Evolutionary conservation across 1,140 invertebrate species (phyloP).

Genomic region (Archegozetes longisetosus): DNA sequence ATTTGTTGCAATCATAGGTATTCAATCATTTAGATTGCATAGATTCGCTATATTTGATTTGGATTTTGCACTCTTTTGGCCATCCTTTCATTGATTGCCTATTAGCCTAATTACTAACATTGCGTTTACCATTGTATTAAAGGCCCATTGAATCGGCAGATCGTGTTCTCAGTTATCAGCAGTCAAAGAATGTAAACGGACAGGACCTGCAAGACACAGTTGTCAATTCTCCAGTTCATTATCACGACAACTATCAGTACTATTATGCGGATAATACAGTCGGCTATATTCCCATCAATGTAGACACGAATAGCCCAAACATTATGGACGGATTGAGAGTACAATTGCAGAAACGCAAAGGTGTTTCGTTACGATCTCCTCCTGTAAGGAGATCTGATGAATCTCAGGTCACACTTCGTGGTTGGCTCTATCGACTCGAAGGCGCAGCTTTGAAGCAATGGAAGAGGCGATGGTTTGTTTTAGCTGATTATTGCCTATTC

Average conservation of each 20-base stretch:
- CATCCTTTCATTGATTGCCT: too few relatives aligned
- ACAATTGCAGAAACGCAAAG: constrained; percentile 1
- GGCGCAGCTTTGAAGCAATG: constrained; percentile 77
- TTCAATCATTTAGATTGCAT: neutral
- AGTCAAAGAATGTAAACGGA: neutral
- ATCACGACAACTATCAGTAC: neutral
- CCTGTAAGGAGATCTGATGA: constrained; percentile 31
- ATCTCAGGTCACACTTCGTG: constrained; percentile 63
- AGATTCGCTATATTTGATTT: too few relatives aligned
- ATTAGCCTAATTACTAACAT: too few relatives aligned
- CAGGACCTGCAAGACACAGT: neutral
- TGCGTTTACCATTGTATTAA: neutral
- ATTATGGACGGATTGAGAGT: constrained; percentile 12
- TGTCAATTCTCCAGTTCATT: neutral
- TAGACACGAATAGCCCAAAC: neutral
- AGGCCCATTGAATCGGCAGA: neutral
- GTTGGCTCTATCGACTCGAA: constrained; percentile 81
- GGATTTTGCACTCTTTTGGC: too few relatives aligned
- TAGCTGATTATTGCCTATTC: constrained; percentile 82
- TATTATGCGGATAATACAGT: neutral
- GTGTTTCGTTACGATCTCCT: constrained; percentile 25
- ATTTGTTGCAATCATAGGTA: constrained; percentile 9
- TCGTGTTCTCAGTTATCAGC: neutral
- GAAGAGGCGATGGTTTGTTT: constrained; percentile 87
- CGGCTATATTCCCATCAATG: neutral